phyloP scores from a whole-genome alignment of 1,140 invertebrate species.

The Ceratina calcarata region DNA sequence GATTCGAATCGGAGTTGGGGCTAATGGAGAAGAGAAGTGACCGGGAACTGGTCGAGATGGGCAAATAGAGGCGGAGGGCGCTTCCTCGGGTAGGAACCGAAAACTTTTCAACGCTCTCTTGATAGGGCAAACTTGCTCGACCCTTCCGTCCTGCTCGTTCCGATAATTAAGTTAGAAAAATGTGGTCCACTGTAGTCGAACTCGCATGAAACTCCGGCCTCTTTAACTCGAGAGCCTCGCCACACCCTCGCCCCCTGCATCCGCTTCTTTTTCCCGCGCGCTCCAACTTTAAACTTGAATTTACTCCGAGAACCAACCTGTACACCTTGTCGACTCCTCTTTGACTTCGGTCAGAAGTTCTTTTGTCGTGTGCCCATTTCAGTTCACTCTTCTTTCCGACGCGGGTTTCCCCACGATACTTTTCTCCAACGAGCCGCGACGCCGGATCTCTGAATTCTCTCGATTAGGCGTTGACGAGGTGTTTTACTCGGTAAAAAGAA shows the following conservation, averaged over 20 bases:
- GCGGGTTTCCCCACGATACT: not conserved
- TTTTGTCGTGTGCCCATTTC: constrained; percentile 51
- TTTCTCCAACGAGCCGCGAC: not conserved
- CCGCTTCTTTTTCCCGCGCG: constrained; percentile 51
- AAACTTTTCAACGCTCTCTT: constrained; percentile 63
- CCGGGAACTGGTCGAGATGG: constrained; percentile 42
- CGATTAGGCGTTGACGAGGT: not conserved
- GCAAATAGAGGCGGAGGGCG: constrained; percentile 28
- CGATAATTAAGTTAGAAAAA: constrained; percentile 77
- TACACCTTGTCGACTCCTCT: constrained; percentile 53
- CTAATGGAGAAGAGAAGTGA: constrained; percentile 51
- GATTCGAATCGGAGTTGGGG: not conserved
- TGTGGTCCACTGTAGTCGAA: constrained; percentile 64
- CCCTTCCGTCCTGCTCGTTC: constrained; percentile 60
- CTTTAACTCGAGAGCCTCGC: constrained; percentile 42
- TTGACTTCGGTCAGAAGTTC: constrained; percentile 55
- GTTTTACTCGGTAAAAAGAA: not conserved
- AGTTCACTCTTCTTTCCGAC: not conserved
- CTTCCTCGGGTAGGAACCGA: constrained; percentile 25
- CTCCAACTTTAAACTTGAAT: constrained; percentile 65
- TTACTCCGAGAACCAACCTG: constrained; percentile 53
- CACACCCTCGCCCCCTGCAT: constrained; percentile 17
- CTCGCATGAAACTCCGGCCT: constrained; percentile 58
- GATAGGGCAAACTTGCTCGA: constrained; percentile 64
- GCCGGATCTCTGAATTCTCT: not conserved